These are phyloP conservation scores for Zalophus californianus DNA, from an alignment of 2,797 vertebrate species.

Conservation along the genomic window DNA sequence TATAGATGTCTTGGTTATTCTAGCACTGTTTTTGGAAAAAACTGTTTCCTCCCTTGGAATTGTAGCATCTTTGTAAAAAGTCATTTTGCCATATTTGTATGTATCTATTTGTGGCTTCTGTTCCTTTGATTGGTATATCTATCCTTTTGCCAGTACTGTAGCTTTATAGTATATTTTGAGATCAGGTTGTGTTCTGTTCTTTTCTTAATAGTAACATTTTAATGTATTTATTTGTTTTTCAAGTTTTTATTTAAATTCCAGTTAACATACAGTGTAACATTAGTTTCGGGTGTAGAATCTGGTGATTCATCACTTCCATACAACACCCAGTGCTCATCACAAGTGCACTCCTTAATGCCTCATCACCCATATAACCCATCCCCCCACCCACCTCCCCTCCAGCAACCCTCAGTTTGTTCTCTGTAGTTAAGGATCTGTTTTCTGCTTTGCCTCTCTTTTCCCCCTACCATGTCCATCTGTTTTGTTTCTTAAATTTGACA, in stretches of 20 bases:
- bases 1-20: neutral
- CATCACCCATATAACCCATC: no score
- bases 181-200: neutral
- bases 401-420: no score
- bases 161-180: conserved; percentile 40
- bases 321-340: no score
- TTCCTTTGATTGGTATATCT: neutral
- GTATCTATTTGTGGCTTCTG: neutral
- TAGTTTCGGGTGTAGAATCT: neutral
- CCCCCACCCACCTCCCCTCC: no score
- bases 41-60: neutral
- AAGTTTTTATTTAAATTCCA: neutral
- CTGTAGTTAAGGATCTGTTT: neutral
- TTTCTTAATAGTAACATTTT: neutral
- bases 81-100: neutral
- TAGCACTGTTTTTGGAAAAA: neutral
- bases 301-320: neutral
- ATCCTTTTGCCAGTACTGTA: neutral
- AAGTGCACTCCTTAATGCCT: no score
- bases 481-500: neutral
- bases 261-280: neutral
- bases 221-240: neutral
- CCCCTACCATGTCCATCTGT: neutral
- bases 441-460: neutral
- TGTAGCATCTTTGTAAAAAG: neutral